Percentiles rank a stretch among this genome's conserved stretches.
phyloP scores from a whole-genome alignment of 2,113 vertebrate genomes.

The Pao palembangensis region DNA sequence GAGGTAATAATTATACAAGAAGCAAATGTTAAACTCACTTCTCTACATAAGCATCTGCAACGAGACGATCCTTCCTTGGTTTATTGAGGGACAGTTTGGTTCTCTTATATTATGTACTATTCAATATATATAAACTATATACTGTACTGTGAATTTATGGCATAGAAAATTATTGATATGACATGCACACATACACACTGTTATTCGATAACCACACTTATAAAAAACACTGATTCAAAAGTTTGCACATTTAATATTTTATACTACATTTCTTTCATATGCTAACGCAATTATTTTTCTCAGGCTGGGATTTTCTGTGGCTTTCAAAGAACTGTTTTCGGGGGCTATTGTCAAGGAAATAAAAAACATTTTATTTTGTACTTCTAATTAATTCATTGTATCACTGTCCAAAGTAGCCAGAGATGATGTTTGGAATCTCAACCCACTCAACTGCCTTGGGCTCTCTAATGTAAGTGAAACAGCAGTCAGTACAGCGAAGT shows the following conservation, averaged over 20 bases:
- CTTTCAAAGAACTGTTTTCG: conserved; percentile 5
- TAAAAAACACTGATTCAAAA: too few species aligned
- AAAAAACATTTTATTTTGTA: conserved; percentile 38
- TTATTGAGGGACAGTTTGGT: too few species aligned
- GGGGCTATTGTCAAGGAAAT: conserved; percentile 33
- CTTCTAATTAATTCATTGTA: conserved; percentile 53
- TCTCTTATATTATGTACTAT: too few species aligned
- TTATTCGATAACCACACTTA: too few species aligned
- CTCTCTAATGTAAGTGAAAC: conserved; percentile 43
- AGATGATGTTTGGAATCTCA: conserved; percentile 46
- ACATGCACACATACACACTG: too few species aligned
- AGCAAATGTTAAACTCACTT: too few species aligned
- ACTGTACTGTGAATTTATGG: too few species aligned
- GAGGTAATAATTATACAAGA: too few species aligned
- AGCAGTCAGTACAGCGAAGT: conserved; percentile 57
- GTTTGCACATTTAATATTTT: background rate
- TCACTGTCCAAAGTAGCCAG: conserved; percentile 43
- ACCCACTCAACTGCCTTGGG: conserved; percentile 62
- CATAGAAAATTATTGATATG: too few species aligned
- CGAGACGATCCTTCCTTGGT: too few species aligned
- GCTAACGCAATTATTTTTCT: background rate
- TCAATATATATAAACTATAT: too few species aligned
- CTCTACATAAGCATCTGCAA: too few species aligned
- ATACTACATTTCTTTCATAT: background rate
- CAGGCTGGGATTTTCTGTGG: background rate